Evolutionary conservation across 2,113 vertebrate genomes (phyloP), one percentile per base, ranked within the genome.

Genomic region (Amphiprion percula): DNA sequence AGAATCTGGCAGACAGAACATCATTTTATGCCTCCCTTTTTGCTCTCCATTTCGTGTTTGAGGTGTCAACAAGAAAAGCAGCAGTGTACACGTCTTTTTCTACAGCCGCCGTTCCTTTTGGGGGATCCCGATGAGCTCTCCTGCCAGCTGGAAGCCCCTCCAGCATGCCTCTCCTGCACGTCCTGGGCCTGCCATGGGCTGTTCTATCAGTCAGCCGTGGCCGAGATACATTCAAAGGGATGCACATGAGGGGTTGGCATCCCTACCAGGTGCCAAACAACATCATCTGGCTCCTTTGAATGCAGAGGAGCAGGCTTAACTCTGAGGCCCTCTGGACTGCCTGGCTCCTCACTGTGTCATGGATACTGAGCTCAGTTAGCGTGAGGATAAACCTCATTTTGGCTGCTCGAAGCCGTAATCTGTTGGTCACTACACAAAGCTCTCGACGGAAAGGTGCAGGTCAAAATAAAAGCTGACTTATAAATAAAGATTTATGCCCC

Each of bases 121-220:
- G 33, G 59, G 44, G 60, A 70, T 74, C 60, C 50, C 59, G 30
- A 11, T 69, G 56, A 65, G 44, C 37, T 68, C 21, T 54, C 15
- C 33, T 70, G 73, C 69, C 70, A 84, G 76, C 67, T 84, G 62
- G 83, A 85, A 81, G 7, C 56, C 46, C 64, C 12, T 69, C 60
- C 67, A 82, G 66, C 9, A 53, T 79, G 80, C 62, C 39, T 62
- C 33, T 60, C 49, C 62, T 73, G 69, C 77, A 64, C 17, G 19
- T 63, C 28, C 52, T 24, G 10, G 50, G 61, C 44, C 60, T 61
- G 30, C 68, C 12, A 21, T 12, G 10, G 46, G 70, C 68, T 65
- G 64, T 79, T 55, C 69, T 75, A 54, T 80, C 50, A 68, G 62
- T 80, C 80, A 62, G 44, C 65, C 21, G 3, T 75, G 56, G 68